Evolutionary conservation across 2,113 vertebrate species (phyloP), one percentile per base, ranked within the genome.

Genomic region (Theristicus caerulescens): DNA sequence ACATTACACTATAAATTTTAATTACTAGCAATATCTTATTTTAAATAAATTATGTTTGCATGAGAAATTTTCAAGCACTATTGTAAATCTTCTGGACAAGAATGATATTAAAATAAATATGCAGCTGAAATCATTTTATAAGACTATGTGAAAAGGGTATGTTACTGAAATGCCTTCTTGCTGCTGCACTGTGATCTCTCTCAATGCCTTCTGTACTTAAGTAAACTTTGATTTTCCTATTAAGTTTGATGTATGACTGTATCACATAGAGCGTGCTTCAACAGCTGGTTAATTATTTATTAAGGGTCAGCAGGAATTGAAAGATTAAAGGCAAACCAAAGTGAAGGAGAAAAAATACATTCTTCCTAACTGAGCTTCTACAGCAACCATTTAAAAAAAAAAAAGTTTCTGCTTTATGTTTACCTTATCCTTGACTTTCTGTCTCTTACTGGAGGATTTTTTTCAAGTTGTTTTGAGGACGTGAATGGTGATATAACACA

Each of bases 201-300:
- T 89, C 74, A n/a, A 8, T 91, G 66, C 54, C 73, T 87, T 80
- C 77, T 79, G 34, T 85, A 72, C 89, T 87, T 94, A 38, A 79
- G 70, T 76, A 94, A 95, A 94, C 70, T 84, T 94, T 69, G 61
- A 76, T 93, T 94, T 97, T 94, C 86, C 70, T 79, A 42, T 85
- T 46, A 94, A 89, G 21, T 92, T 91, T 94, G 86, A 94, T 92
- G 34, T 76, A 91, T 87, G 44, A 59, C 83, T 90, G 0, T 79
- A 86, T 81, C 57, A 72, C 54, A 82, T n/a, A 76, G 16, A 87
- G 61, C 58, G 44, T 97, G 81, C 70, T 51, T 85, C 65, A 89
- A 77, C 57, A 87, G 57, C 73, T 94, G 81, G 83, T 93, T 96
- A 97, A 95, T 97, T 95, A 94, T 95, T 93, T 95, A 96, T 86